Evolutionary conservation across 1,140 invertebrate species (phyloP).

Genomic region (Drosophila watanabei): DNA sequence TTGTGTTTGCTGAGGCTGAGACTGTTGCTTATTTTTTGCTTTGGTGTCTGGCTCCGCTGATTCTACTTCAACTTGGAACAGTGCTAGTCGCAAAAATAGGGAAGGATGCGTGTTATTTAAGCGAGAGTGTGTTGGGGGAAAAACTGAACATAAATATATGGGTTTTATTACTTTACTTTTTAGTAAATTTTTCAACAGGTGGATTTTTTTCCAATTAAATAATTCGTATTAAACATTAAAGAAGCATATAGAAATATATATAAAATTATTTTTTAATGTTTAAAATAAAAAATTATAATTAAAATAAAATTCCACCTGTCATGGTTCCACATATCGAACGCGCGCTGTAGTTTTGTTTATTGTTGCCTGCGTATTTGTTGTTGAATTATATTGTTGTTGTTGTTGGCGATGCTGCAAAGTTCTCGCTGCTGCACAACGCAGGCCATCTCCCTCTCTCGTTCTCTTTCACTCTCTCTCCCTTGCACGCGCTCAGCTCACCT

Average conservation of each 20-base stretch:
- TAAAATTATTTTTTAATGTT: too few species aligned
- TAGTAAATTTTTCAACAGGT: too few species aligned
- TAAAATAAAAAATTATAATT: too few species aligned
- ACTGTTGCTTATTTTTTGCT: constrained; percentile 19
- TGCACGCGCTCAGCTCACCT: constrained; percentile 29
- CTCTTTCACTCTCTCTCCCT: background rate
- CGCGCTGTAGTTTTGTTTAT: constrained; percentile 9
- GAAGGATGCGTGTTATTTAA: too few species aligned
- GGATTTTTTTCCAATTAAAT: too few species aligned
- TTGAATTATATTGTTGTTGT: constrained; percentile 18
- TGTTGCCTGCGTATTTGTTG: constrained; percentile 15
- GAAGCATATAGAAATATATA: too few species aligned
- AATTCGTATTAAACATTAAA: too few species aligned
- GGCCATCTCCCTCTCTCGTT: background rate
- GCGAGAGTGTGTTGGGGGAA: too few species aligned
- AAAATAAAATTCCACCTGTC: too few species aligned
- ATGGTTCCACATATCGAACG: too few species aligned
- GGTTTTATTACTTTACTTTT: too few species aligned
- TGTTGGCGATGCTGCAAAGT: constrained; percentile 41
- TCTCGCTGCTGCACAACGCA: constrained; percentile 60
- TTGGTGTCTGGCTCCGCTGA: constrained; percentile 18
- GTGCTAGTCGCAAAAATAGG: background rate
- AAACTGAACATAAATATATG: too few species aligned
- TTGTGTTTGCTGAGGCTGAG: constrained; percentile 20
- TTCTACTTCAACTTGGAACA: constrained; percentile 7